phyloP scores from a whole-genome alignment of 92 coral and sea anemone genomes.

The Porites cylindrica region DNA sequence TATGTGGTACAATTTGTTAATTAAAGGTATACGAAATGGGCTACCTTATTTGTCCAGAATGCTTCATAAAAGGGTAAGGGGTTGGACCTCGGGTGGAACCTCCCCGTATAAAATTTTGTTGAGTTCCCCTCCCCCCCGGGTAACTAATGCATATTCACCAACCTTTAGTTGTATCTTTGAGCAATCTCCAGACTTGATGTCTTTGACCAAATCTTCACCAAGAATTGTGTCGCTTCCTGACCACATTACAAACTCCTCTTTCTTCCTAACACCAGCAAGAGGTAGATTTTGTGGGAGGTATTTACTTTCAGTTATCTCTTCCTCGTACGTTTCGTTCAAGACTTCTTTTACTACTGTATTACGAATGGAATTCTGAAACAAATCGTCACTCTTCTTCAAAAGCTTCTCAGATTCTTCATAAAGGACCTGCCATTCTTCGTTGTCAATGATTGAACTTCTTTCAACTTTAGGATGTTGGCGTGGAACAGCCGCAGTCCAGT shows the following conservation, averaged over 20 bases:
- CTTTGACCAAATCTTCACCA: conserved; percentile 25
- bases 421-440: conserved; percentile 24
- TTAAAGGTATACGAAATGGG: too few relatives aligned
- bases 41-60: too few relatives aligned
- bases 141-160: conserved; percentile 20
- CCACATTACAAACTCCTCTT: conserved; percentile 34
- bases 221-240: conserved; percentile 34
- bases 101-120: too few relatives aligned
- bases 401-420: conserved; percentile 40
- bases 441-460: conserved; percentile 7
- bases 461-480: conserved; percentile 34
- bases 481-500: conserved; percentile 47
- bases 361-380: conserved; percentile 42
- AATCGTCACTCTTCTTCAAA: conserved; percentile 14
- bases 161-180: conserved; percentile 26
- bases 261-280: conserved; percentile 28
- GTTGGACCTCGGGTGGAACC: too few relatives aligned
- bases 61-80: too few relatives aligned
- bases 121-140: too few relatives aligned
- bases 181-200: background rate
- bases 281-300: conserved; percentile 38
- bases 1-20: too few relatives aligned
- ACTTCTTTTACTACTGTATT: conserved; percentile 23
- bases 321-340: conserved; percentile 1
- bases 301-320: background rate